These are phyloP conservation scores for Notiomystis cincta DNA, from an alignment of 2,113 vertebrate species.

Conservation along the genomic window DNA sequence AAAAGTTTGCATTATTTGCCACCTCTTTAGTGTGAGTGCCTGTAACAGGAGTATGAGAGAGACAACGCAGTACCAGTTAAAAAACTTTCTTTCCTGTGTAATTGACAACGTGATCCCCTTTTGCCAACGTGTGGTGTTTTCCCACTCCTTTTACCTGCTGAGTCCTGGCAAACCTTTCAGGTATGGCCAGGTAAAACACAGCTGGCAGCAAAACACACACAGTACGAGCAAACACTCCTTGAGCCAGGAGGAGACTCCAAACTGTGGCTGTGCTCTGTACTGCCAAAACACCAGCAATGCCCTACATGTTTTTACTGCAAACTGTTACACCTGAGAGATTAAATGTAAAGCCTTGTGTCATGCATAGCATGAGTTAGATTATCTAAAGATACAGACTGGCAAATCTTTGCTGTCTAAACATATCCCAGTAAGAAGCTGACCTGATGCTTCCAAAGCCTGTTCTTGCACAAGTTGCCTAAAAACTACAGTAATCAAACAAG, in stretches of 20 bases:
- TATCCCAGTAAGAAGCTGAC: background rate
- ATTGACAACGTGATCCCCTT: background rate
- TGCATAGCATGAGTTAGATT: background rate
- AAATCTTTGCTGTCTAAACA: background rate
- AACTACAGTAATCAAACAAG: background rate
- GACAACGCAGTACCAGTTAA: background rate
- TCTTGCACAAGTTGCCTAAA: background rate
- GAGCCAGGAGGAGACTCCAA: background rate
- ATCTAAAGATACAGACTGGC: background rate
- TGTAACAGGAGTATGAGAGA: background rate
- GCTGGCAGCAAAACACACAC: background rate
- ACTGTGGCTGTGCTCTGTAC: background rate
- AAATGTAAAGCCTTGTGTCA: background rate
- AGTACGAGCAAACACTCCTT: fast-evolving
- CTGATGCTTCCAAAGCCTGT: background rate
- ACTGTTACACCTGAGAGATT: background rate
- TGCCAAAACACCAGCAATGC: background rate
- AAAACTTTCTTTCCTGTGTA: background rate
- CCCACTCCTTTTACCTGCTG: background rate
- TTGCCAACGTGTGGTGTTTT: background rate
- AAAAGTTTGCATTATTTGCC: background rate
- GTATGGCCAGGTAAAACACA: background rate
- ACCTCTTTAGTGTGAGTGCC: background rate
- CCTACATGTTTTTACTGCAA: background rate
- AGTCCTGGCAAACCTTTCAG: background rate